Evolutionary conservation across 2,888 invertebrate species (phyloP).

Genomic region (Rhagonycha fulva): DNA sequence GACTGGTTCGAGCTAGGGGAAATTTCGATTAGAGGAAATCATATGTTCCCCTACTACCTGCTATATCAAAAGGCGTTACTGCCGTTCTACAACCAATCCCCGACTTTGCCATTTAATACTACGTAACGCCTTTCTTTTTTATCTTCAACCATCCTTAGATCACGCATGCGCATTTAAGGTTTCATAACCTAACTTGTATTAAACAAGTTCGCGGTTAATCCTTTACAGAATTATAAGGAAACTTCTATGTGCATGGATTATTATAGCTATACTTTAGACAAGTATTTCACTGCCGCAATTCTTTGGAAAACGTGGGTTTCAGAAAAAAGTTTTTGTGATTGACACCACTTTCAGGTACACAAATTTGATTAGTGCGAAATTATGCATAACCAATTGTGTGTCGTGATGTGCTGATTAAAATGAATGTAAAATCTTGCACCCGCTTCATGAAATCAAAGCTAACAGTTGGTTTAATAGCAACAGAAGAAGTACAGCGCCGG

Average conservation of each 20-base stretch:
- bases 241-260: constrained; percentile 36
- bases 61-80: constrained; percentile 28
- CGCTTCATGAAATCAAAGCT: too few relatives aligned
- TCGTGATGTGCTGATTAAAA: not conserved
- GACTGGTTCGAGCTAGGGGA: constrained; percentile 55
- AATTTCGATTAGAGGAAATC: constrained; percentile 44
- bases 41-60: constrained; percentile 54
- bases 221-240: constrained; percentile 34
- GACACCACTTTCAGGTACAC: not conserved
- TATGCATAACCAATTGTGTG: not conserved
- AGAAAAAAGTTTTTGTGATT: not conserved
- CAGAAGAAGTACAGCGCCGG: too few relatives aligned
- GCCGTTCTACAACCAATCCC: constrained; percentile 41
- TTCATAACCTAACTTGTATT: not conserved
- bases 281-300: constrained; percentile 50
- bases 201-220: constrained; percentile 31
- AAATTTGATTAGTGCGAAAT: not conserved
- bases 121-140: constrained; percentile 46
- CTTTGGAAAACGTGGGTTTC: not conserved
- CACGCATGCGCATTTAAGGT: constrained; percentile 42
- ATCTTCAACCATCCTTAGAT: constrained; percentile 34
- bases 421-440: not conserved
- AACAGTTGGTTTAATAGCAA: too few relatives aligned
- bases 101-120: constrained; percentile 49
- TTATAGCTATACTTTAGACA: constrained; percentile 54